A percentile compares a stretch with the other conserved stretches of the same genome.
Conservation (phyloP, 2,113 vertebrate species). For the Calonectris borealis region DNA sequence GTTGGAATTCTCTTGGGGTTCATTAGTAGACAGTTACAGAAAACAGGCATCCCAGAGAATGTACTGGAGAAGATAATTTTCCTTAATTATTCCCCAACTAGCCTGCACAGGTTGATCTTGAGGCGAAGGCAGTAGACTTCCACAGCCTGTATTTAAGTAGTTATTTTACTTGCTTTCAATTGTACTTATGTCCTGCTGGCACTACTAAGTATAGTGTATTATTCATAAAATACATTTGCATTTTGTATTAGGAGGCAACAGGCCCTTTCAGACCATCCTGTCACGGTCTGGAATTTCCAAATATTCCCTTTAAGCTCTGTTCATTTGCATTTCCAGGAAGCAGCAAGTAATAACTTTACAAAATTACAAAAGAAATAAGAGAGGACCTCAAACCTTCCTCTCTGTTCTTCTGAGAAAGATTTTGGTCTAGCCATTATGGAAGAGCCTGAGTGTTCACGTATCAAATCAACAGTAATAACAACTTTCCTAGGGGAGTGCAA, state of each 20-base stretch:
- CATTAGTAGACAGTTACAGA: slow-evolving; percentile 60
- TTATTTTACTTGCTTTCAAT: not conserved
- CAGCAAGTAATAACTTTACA: not conserved
- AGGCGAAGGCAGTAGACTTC: slow-evolving; percentile 2
- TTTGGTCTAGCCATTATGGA: not conserved
- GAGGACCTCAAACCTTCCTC: not conserved
- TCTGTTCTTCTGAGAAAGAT: not conserved
- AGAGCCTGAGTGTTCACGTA: not conserved
- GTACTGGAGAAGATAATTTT: slow-evolving; percentile 14
- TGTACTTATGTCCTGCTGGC: not conserved
- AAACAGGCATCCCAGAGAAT: slow-evolving; percentile 32
- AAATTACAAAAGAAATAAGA: not conserved
- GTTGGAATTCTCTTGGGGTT: slow-evolving; percentile 46
- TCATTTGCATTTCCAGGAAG: not conserved
- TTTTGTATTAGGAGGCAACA: not conserved
- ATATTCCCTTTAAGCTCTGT: not conserved
- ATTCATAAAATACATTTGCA: not conserved
- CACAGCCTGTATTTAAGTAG: not conserved
- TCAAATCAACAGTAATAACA: not conserved
- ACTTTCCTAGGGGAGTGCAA: not conserved
- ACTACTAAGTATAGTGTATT: not conserved
- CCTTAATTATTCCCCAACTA: slow-evolving; percentile 64
- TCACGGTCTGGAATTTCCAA: not conserved
- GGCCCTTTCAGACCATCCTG: not conserved
- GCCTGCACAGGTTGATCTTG: not conserved